Conservation (phyloP, 2,797 vertebrate species). For the Simalia tracyae region DNA sequence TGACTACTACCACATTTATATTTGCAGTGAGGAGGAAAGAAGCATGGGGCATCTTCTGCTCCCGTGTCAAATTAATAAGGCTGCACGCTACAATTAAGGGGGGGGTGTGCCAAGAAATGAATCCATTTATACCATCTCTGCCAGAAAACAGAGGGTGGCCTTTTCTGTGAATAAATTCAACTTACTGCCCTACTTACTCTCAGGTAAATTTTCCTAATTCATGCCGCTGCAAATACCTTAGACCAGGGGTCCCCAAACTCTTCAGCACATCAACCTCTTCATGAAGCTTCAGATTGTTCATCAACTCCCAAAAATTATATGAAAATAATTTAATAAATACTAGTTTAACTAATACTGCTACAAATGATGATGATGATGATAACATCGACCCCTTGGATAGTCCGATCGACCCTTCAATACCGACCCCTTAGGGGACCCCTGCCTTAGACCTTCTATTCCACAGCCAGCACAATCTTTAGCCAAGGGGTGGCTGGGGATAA, state of each 20-base stretch:
- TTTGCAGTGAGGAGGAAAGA: neutral
- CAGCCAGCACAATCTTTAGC: neutral
- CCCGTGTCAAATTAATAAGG: neutral
- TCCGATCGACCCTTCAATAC: too few relatives aligned
- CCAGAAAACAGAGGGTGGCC: neutral
- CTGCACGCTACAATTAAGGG: neutral
- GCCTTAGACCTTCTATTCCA: neutral
- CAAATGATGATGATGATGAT: neutral
- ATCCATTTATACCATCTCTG: neutral
- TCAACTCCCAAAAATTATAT: neutral
- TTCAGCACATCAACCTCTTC: neutral
- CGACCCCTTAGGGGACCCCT: neutral
- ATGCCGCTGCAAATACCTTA: neutral
- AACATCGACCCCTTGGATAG: too few relatives aligned
- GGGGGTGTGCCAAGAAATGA: neutral
- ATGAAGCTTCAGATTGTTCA: neutral
- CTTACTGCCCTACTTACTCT: neutral
- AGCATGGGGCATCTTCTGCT: neutral
- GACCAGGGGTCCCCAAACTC: neutral
- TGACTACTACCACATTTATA: neutral
- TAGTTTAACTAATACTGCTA: neutral
- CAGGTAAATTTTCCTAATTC: neutral
- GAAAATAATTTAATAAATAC: neutral
- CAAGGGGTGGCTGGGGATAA: neutral
- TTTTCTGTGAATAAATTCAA: neutral